Evolutionary conservation across 2,888 invertebrate species (phyloP), one percentile per base, ranked within the genome.

Genomic region (Microctonus aethiopoides): DNA sequence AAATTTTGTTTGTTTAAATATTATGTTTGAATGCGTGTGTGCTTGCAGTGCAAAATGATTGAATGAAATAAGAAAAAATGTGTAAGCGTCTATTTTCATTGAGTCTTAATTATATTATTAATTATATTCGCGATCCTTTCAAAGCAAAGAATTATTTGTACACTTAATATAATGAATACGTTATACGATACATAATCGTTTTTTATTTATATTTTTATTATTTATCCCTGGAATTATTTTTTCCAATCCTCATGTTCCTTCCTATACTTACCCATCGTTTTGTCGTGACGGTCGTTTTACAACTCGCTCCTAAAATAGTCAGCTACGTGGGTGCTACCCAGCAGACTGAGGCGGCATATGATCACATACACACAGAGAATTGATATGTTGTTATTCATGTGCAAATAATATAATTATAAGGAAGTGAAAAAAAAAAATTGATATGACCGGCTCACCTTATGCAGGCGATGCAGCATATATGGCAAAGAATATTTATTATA

Each of bases 241-340:
- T 60, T 24, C 52, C 70, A 51, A 29, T 20, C 24, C 39, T 51
- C 67, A 36, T 51, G 52, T 59, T 67, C 70, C 63, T 69, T 72
- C 72, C 56, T 68, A 72, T 71, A 74, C 73, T 72, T 72, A 67
- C 64, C n/a, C n/a, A n/a, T n/a, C 71, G 72, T 77, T 71, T 68
- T 76, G 75, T 75, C 73, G 76, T 78, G 75, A 74, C 69, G 72
- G 67, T 71, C 62, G 26, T 73, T 72, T 66, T 70, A 65, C 77
- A 81, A 79, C 81, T 79, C 83, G 79, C 80, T 83, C 85, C 82
- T 83, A 86, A 86, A 86, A 86, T 86, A 86, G 84, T 79, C 78
- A 80, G 80, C 79, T 68, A 72, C 80, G 74, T 73, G 68, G 74
- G 71, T 85, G 85, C 84, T 84, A 83, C 83, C n/a, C 84, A 84